These are phyloP conservation scores for Tringa solitaria DNA, from an alignment of 2,113 vertebrate genomes.

Conservation along the genomic window DNA sequence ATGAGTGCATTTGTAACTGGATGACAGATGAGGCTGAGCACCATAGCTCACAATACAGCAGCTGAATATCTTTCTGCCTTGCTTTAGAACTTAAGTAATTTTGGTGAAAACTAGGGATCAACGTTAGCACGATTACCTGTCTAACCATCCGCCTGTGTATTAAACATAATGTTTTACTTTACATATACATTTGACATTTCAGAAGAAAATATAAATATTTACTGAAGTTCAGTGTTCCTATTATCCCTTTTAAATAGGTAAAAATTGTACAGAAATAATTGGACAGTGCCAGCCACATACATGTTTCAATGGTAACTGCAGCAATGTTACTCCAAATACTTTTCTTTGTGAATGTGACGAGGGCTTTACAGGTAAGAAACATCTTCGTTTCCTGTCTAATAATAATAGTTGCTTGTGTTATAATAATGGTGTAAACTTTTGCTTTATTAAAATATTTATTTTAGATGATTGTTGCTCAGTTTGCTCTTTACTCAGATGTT, in stretches of 20 bases:
- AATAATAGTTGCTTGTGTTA: background rate
- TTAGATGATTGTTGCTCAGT: background rate
- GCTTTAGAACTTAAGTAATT: background rate
- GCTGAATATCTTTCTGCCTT: background rate
- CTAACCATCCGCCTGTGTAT: background rate
- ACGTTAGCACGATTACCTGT: background rate
- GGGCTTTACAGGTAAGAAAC: slow-evolving; percentile 76
- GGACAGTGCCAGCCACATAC: slow-evolving; percentile 71
- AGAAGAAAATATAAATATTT: background rate
- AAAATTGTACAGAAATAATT: slow-evolving; percentile 80
- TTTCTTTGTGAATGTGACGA: slow-evolving; percentile 76
- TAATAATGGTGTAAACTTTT: background rate
- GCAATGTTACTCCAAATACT: slow-evolving; percentile 63
- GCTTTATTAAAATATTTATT: background rate
- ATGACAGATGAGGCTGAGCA: background rate
- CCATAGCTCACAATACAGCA: background rate
- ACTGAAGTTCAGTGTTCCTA: background rate
- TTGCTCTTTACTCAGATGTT: background rate
- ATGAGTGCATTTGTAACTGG: background rate
- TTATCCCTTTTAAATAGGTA: slow-evolving; percentile 63
- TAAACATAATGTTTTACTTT: background rate
- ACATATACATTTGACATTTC: background rate
- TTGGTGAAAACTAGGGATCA: background rate
- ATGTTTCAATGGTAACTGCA: slow-evolving; percentile 75
- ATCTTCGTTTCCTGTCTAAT: background rate